Evolutionary conservation across 2,113 vertebrate species (phyloP).

Genomic region (Motacilla tschutschensis): DNA sequence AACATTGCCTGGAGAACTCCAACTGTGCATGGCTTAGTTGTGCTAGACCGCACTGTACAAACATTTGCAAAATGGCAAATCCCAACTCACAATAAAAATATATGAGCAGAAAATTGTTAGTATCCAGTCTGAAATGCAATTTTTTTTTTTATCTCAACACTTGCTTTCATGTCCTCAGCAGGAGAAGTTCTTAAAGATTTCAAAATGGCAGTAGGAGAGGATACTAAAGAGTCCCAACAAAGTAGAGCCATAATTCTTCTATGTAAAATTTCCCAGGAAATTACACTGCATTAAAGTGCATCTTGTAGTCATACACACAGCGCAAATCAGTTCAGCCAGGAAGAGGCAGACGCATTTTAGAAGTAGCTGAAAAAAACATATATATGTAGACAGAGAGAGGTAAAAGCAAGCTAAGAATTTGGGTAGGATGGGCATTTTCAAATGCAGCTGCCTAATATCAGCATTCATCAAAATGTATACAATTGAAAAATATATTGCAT

Average conservation of each 20-base stretch:
- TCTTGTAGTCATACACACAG: neutral
- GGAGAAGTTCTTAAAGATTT: neutral
- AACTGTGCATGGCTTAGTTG: neutral
- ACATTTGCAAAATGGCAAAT: conserved; percentile 16
- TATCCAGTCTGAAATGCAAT: neutral
- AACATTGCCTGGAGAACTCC: neutral
- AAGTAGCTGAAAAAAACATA: neutral
- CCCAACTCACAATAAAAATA: neutral
- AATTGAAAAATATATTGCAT: neutral
- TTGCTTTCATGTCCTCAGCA: neutral
- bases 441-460: neutral
- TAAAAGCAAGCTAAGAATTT: neutral
- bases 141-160: neutral
- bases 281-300: neutral
- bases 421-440: neutral
- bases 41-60: neutral
- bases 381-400: neutral
- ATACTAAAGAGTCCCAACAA: neutral
- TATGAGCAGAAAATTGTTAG: neutral
- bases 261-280: neutral
- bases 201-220: neutral
- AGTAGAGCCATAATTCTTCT: neutral
- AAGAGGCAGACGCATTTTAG: neutral
- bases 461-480: neutral
- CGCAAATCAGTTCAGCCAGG: neutral